These are phyloP conservation scores for Cryptophagus acutangulus DNA, from an alignment of 2,888 invertebrate species.

Conservation along the genomic window DNA sequence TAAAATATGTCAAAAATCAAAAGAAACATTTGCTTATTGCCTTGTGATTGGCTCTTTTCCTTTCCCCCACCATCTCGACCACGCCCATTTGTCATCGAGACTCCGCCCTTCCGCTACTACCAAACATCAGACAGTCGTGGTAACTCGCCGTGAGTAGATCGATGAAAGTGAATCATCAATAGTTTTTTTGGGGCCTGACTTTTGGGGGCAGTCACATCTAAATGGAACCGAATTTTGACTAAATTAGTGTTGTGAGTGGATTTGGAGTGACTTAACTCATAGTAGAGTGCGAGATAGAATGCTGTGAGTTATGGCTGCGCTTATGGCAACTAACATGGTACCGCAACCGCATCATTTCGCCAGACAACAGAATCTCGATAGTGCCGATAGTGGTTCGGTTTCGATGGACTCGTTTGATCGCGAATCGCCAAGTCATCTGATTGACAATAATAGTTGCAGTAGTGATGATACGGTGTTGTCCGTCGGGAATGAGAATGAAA, in stretches of 20 bases:
- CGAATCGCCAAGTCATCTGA: slow-evolving; percentile 40
- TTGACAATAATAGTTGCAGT: slow-evolving; percentile 60
- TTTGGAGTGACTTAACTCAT: slow-evolving; percentile 8
- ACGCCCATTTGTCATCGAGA: slow-evolving; percentile 29
- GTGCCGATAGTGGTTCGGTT: slow-evolving; percentile 39
- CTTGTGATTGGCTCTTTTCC: slow-evolving; percentile 35
- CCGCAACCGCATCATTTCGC: slow-evolving; percentile 37
- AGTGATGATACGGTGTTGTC: slow-evolving; percentile 77
- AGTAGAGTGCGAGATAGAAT: neutral
- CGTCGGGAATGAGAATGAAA: slow-evolving; percentile 74
- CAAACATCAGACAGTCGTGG: slow-evolving; percentile 42
- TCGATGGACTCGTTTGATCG: slow-evolving; percentile 44
- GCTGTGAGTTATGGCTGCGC: slow-evolving; percentile 33
- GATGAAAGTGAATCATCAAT: slow-evolving; percentile 21
- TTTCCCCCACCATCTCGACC: slow-evolving; percentile 27
- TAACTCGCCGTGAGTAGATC: slow-evolving; percentile 42
- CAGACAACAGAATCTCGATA: slow-evolving; percentile 35
- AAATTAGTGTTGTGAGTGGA: slow-evolving; percentile 6
- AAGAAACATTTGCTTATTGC: slow-evolving; percentile 14
- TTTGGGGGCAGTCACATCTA: too few relatives aligned
- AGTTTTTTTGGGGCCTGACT: slow-evolving; percentile 11
- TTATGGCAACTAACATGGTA: slow-evolving; percentile 35
- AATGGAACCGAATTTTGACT: neutral
- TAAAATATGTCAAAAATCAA: slow-evolving; percentile 41
- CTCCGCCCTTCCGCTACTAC: slow-evolving; percentile 39